Conservation (phyloP, 2,797 vertebrate species). For the Crax fasciolata region DNA sequence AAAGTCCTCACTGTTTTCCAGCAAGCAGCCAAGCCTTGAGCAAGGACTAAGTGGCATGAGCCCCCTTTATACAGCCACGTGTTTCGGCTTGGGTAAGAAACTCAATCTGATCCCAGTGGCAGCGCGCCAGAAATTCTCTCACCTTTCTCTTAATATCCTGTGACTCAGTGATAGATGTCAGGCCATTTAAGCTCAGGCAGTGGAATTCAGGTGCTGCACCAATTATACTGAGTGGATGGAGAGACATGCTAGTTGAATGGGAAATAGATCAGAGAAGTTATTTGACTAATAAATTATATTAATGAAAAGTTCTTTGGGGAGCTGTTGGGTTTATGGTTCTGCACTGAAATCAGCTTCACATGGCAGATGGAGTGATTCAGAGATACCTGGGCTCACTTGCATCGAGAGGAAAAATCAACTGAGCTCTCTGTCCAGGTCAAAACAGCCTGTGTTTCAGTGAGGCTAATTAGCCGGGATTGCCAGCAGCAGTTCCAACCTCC, state of each 20-base stretch:
- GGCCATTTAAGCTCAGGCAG: conserved; percentile 47
- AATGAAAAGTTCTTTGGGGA: conserved; percentile 66
- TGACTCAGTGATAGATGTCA: conserved; percentile 72
- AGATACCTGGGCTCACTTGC: not conserved
- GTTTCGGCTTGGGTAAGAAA: conserved; percentile 56
- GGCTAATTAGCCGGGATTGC: not conserved
- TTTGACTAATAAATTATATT: conserved; percentile 66
- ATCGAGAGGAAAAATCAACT: not conserved
- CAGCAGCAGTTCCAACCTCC: not conserved
- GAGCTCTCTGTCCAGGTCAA: not conserved
- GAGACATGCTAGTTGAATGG: conserved; percentile 18
- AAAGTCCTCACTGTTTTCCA: not conserved
- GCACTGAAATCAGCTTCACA: not conserved
- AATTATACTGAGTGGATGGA: conserved; percentile 47
- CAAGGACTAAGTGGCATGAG: not conserved
- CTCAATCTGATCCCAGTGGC: conserved; percentile 47
- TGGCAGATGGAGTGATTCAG: not conserved
- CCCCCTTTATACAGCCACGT: not conserved
- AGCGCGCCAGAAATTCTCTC: conserved; percentile 39
- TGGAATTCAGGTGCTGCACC: conserved; percentile 53
- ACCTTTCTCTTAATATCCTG: conserved; percentile 73
- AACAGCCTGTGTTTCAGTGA: not conserved
- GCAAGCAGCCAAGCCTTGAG: not conserved
- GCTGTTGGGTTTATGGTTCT: conserved; percentile 8
- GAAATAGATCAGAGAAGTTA: conserved; percentile 56